Evolutionary conservation across 2,888 invertebrate species (phyloP), one percentile per base, ranked within the genome.

Genomic region (Conops quadrifasciatus): DNA sequence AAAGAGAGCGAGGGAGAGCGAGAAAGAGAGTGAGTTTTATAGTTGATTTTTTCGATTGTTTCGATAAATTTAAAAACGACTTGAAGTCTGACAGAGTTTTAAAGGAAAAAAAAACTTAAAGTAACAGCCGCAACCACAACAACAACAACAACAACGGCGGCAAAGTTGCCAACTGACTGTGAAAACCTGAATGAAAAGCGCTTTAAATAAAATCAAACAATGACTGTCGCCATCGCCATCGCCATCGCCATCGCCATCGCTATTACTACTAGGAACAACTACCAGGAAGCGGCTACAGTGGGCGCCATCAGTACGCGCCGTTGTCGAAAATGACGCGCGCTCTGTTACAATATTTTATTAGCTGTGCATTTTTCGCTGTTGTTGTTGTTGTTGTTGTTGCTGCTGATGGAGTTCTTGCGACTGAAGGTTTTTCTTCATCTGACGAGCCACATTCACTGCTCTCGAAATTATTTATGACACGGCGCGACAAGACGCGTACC

Each of bases 381-480:
- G 15, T 60, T 64, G 13, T 47, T 47, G 21, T 63, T 62, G 21
- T 43, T 36, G 59, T n/a, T 26, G 30, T 19, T 19, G 13, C 21
- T 19, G 45, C 43, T 43, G 26, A 9, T 36, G 9, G 36, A 7
- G 9, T 36, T 21, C 43, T 63, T 26, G 26, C 26, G 43, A 16
- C 62, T 24, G 36, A 2, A 9, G 36, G 21, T 28, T 47, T 63
- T 7, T 26, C 21, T 66, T 53, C 19, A 49, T 51, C 62, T 62
- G 62, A 60, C 62, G 62, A 51, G 60, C 51, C 51, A 49, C 62
- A 68, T 11, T 47, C 67, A 47, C 47, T 56, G 43, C 63, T 36
- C 67, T 51, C 62, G 64, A 72, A 74, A 72, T 75, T 73, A 74
- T 74, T 75, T 73, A 73, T 75, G 74, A 73, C 74, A 75, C 72